Conservation (phyloP, 2,888 invertebrate species). For the Crossocerus cetratus region DNA sequence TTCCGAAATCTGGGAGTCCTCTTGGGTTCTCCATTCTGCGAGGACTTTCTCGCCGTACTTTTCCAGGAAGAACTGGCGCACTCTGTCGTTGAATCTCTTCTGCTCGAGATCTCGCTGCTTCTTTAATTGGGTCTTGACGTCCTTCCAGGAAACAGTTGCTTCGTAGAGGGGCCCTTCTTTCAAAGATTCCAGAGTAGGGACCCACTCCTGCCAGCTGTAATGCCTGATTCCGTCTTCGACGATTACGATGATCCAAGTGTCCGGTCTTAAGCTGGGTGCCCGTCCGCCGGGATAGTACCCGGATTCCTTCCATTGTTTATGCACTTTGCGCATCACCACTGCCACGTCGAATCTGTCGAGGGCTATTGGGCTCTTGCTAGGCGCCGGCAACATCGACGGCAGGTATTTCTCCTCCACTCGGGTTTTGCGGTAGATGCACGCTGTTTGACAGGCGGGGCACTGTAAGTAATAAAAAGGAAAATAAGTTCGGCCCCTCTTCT, state of each 20-base stretch:
- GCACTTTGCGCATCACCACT: slow-evolving; percentile 64
- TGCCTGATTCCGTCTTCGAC: slow-evolving; percentile 68
- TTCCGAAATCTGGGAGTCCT: slow-evolving; percentile 67
- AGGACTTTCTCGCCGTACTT: slow-evolving; percentile 70
- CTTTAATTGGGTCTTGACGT: slow-evolving; percentile 64
- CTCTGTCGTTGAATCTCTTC: slow-evolving; percentile 68
- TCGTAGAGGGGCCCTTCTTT: slow-evolving; percentile 71
- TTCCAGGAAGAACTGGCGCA: slow-evolving; percentile 69
- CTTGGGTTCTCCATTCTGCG: slow-evolving; percentile 67
- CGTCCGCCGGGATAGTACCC: slow-evolving; percentile 67
- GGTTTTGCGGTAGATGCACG: slow-evolving; percentile 67
- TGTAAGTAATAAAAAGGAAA: slow-evolving; percentile 50
- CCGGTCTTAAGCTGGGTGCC: slow-evolving; percentile 61
- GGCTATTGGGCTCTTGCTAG: slow-evolving; percentile 65
- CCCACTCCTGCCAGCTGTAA: slow-evolving; percentile 72
- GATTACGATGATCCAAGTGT: slow-evolving; percentile 71
- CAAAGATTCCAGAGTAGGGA: slow-evolving; percentile 68
- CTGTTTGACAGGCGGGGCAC: slow-evolving; percentile 71
- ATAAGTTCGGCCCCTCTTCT: slow-evolving; percentile 10
- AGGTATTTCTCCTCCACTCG: slow-evolving; percentile 69
- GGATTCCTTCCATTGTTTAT: slow-evolving; percentile 65
- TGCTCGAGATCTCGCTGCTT: slow-evolving; percentile 66
- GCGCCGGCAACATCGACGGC: slow-evolving; percentile 72
- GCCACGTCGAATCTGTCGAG: slow-evolving; percentile 71
- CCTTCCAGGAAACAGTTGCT: slow-evolving; percentile 72